Percentiles rank a stretch among this genome's conserved stretches.
Evolutionary conservation across 2,888 invertebrate genomes (phyloP).

Genomic region (Ophion ellenae): DNA sequence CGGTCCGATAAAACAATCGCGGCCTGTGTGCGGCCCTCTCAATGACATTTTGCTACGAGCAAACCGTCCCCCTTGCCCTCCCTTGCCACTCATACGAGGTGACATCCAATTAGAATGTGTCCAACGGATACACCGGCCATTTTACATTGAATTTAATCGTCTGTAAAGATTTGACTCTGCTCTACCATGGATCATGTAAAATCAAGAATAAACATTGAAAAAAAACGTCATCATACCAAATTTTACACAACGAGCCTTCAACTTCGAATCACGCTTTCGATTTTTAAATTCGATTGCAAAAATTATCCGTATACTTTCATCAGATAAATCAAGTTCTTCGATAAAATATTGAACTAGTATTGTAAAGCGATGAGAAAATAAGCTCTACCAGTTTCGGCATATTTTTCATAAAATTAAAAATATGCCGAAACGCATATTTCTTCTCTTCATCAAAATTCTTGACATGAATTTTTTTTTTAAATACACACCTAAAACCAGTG

Average conservation of each 20-base stretch:
- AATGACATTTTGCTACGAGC: background rate
- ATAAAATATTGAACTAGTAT: too few species aligned
- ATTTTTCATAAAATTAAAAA: too few species aligned
- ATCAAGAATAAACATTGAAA: background rate
- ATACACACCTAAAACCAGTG: background rate
- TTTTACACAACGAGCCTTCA: too few species aligned
- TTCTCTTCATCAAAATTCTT: too few species aligned
- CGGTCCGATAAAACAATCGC: constrained; percentile 69
- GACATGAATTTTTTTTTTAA: too few species aligned
- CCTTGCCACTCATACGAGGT: background rate
- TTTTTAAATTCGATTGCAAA: too few species aligned
- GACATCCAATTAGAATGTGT: constrained; percentile 6
- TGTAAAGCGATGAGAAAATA: too few species aligned
- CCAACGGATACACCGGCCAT: background rate
- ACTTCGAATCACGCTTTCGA: too few species aligned
- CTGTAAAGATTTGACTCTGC: background rate
- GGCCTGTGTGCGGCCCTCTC: constrained; percentile 40
- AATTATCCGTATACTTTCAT: too few species aligned
- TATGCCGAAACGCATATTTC: too few species aligned
- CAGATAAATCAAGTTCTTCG: too few species aligned
- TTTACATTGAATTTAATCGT: background rate
- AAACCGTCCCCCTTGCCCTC: background rate
- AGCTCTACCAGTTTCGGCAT: too few species aligned
- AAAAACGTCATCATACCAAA: background rate
- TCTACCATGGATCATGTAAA: background rate